Base-by-base conservation (phyloP, 2,888 invertebrate genomes). In the Chaetogeoica ovagalla region DNA sequence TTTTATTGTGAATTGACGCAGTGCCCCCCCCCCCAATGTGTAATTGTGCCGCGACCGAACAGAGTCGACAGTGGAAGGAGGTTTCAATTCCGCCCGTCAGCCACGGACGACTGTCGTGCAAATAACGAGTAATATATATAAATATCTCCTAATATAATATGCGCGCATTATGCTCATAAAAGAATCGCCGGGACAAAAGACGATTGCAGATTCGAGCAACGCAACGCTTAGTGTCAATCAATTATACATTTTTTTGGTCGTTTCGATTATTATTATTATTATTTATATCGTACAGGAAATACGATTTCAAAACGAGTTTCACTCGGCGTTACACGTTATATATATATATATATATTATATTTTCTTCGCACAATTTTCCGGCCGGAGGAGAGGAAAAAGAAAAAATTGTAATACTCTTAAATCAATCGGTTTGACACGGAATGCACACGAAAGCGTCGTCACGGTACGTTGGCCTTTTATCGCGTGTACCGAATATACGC, bases 401-500 rank as follows among this genome's bases (percentile, higher is more conserved):
- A 68, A 69, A 7, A 2, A 69, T 21, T 21, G 11, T 60, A 37
- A 21, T 68, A 60, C 43, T 68, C 60, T 60, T 60, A 21, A 62
- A 79, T 79, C 39, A 70, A 79, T 70, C 70, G 60, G 19, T 63
- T 79, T 57, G 37, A 15, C 62, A 43, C 43, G 4, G 2, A 63
- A 79, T 70, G 19, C 23, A 63, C 48, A 63, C 5, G 77, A 52
- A 62, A 30, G 30, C 52, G 63, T 63, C 62, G 70, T 79, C 52
- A 69, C 60, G 77, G 62, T 63, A 63, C 62, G 63, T 55, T 63
- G 48, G n/a, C 30, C 39, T 79, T 62, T 63, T 63, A 70, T 52
- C 8, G 37, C 39, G 37, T 39, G 30, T 30, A 30, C 65, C n/a
- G 8, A 69, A 1, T 77, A n/a, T n/a, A n/a, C n/a, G n/a, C n/a